These are phyloP conservation scores for Phragmatobia fuliginosa DNA, from an alignment of 2,888 invertebrate genomes.

Conservation along the genomic window DNA sequence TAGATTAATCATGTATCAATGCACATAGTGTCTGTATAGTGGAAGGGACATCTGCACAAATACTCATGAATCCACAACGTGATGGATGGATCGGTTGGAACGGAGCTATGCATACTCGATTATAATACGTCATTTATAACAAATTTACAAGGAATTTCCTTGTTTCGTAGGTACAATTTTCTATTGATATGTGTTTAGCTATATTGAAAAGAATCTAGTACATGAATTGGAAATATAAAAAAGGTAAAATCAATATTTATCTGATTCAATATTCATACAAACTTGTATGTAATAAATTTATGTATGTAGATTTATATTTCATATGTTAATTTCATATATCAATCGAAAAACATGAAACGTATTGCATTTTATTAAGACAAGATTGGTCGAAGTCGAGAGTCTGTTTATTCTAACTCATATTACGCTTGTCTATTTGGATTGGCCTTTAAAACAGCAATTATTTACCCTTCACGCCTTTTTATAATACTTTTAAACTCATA, in stretches of 20 bases:
- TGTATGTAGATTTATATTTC: not conserved
- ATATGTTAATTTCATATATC: not conserved
- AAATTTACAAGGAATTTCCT: constrained; percentile 21
- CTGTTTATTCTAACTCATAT: no score
- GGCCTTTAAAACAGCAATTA: no score
- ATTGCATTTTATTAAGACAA: no score
- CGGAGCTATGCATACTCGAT: constrained; percentile 50
- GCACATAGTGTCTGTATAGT: constrained; percentile 68
- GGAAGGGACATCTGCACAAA: constrained; percentile 70
- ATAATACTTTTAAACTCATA: no score
- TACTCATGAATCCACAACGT: constrained; percentile 79
- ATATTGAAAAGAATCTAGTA: not conserved
- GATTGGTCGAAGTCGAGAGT: no score
- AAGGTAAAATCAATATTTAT: no score
- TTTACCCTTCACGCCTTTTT: no score
- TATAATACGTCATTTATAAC: constrained; percentile 37
- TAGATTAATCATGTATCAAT: constrained; percentile 44
- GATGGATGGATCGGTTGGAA: constrained; percentile 74
- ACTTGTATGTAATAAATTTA: not conserved
- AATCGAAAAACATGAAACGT: no score
- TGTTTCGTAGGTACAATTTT: not conserved
- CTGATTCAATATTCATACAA: not conserved
- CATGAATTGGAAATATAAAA: no score
- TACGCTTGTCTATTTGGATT: no score
- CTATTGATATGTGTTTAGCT: not conserved